phyloP scores from a whole-genome alignment of 2,113 vertebrate species.

The Oplegnathus fasciatus region DNA sequence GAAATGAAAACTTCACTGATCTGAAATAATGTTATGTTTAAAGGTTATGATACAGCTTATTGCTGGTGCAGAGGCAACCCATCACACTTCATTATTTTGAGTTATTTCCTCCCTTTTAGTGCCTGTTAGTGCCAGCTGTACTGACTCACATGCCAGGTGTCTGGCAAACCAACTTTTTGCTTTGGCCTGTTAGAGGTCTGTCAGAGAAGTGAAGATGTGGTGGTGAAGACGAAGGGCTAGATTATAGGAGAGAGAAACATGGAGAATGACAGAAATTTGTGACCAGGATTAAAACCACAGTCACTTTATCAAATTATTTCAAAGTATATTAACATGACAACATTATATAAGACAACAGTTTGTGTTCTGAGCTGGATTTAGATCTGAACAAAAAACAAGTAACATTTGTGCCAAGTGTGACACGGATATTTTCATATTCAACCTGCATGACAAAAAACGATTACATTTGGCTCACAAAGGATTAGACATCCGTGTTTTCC shows the following conservation, averaged over 20 bases:
- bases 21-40: neutral
- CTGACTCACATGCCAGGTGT: neutral
- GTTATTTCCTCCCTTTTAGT: neutral
- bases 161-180: neutral
- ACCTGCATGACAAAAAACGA: conserved; percentile 47
- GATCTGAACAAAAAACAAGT: conserved; percentile 1
- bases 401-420: conserved; percentile 34
- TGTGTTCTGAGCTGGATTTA: conserved; percentile 36
- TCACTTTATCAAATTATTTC: neutral
- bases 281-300: conserved; percentile 12
- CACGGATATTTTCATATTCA: conserved; percentile 43
- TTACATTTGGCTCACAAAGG: conserved; percentile 59
- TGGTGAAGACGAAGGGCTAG: neutral
- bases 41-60: neutral
- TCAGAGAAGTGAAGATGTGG: neutral
- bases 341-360: conserved; percentile 34
- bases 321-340: conserved; percentile 24
- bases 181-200: neutral
- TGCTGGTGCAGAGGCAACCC: neutral
- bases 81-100: neutral
- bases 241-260: neutral
- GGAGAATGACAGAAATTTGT: conserved; percentile 12
- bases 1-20: neutral
- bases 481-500: conserved; percentile 52
- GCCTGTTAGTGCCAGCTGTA: neutral